Base-by-base conservation (phyloP, 2,113 vertebrate species). In the Urocolius indicus region DNA sequence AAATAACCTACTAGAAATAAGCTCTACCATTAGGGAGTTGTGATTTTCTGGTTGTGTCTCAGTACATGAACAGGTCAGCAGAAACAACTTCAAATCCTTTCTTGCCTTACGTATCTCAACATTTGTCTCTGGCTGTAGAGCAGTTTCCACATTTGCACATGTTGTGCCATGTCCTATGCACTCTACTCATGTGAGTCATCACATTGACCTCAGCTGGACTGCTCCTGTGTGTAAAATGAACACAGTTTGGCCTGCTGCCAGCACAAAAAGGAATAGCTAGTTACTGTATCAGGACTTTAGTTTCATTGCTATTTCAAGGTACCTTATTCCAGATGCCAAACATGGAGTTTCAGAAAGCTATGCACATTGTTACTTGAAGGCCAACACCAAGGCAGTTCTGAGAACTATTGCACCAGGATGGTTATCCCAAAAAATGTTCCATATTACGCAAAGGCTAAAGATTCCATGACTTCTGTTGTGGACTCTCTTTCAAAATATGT, bases 381-480 rank as follows among this genome's bases (percentile, higher is more conserved):
- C 69, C 84, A 66, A 61, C 54, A 69, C 79, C 32, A 59, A 95
- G 68, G 95, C 93, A 87, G 80, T 93, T 46, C 74, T 41, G 75
- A 95, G 94, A 54, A 78, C 80, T 84, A 51, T 95, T 93, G 78
- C 68, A 87, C 91, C 76, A 51, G 14, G 16, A 71, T 83, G 59
- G 92, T 90, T 96, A 90, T 95, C 88, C 59, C 85, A 89, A 84
- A 93, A 91, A 84, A 92, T 34, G 34, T 80, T 96, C 97, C 82
- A 17, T 95, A 69, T 97, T 96, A 93, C 10, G 83, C 84, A 94
- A 95, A 97, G 93, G 87, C 59, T 79, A 96, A 84, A 94, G 96
- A 96, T 96, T 96, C 94, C 90, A 94, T 96, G 92, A 96, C 83
- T 98, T 94, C 94, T 95, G 82, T 90, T 98, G 84, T 94, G 89